Conservation (phyloP, 2,888 invertebrate genomes). For the Drosophila falleni region DNA sequence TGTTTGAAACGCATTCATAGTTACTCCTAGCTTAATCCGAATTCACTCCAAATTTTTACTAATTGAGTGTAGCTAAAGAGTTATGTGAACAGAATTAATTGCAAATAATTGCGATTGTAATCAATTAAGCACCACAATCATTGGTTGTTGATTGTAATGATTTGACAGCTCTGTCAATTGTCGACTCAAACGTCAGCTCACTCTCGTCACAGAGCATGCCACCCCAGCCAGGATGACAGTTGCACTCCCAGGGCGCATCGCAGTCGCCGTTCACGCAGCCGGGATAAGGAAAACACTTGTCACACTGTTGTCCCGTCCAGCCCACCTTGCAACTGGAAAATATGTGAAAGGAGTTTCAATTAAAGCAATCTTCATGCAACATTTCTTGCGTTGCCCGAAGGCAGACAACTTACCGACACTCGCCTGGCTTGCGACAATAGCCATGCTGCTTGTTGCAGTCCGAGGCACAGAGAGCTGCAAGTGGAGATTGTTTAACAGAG, state of each 20-base stretch:
- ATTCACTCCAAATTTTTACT: background rate
- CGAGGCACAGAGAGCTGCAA: constrained; percentile 92
- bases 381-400: background rate
- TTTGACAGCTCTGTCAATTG: background rate
- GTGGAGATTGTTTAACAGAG: background rate
- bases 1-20: too few relatives aligned
- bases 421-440: constrained; percentile 92
- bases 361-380: background rate
- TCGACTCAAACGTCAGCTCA: constrained; percentile 82
- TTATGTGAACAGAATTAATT: background rate
- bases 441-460: constrained; percentile 94
- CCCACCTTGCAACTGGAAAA: constrained; percentile 91
- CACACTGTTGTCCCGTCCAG: constrained; percentile 93
- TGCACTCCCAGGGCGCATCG: constrained; percentile 95
- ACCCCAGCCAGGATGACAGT: constrained; percentile 92
- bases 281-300: constrained; percentile 93
- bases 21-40: too few relatives aligned
- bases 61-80: background rate
- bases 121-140: too few relatives aligned
- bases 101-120: too few relatives aligned
- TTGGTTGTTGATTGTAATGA: too few relatives aligned
- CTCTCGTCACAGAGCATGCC: constrained; percentile 97
- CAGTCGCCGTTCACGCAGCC: constrained; percentile 95
- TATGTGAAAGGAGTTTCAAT: background rate
- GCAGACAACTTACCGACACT: constrained; percentile 88